Evolutionary conservation across 1,140 invertebrate species (phyloP).

Genomic region (Musca domestica): DNA sequence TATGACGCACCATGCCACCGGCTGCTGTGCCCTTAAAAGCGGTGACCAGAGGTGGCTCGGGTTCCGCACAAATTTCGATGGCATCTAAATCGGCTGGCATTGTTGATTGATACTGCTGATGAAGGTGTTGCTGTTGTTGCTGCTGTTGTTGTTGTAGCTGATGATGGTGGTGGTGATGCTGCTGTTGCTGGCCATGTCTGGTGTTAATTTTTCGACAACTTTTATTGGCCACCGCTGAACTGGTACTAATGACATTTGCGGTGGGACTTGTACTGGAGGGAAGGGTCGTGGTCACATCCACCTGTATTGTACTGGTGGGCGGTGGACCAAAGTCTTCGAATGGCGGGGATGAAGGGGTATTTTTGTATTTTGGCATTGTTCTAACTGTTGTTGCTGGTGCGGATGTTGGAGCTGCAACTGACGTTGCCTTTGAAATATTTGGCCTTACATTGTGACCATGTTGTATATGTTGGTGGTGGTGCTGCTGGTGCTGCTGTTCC

Average conservation of each 20-base stretch:
- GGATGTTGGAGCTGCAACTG: neutral
- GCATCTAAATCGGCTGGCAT: slow-evolving; percentile 42
- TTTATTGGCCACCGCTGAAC: neutral
- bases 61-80: slow-evolving; percentile 45
- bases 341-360: slow-evolving; percentile 2
- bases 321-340: neutral
- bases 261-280: slow-evolving; percentile 22
- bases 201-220: slow-evolving; percentile 6
- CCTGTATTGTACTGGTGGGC: slow-evolving; percentile 17
- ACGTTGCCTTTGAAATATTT: slow-evolving; percentile 12
- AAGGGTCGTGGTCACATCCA: slow-evolving; percentile 9
- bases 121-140: slow-evolving; percentile 4
- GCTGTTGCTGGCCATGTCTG: neutral
- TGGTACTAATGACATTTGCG: neutral
- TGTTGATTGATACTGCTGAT: slow-evolving; percentile 25
- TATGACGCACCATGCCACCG: slow-evolving; percentile 31
- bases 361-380: slow-evolving; percentile 1
- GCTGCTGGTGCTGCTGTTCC: neutral
- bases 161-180: slow-evolving; percentile 13
- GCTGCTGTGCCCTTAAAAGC: slow-evolving; percentile 2
- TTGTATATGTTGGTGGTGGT: too few relatives aligned
- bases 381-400: slow-evolving; percentile 9
- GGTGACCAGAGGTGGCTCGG: slow-evolving; percentile 26
- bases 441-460: neutral
- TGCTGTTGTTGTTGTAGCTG: slow-evolving; percentile 14